Conservation (phyloP, 2,888 invertebrate genomes). For the Napeogenes sylphis region DNA sequence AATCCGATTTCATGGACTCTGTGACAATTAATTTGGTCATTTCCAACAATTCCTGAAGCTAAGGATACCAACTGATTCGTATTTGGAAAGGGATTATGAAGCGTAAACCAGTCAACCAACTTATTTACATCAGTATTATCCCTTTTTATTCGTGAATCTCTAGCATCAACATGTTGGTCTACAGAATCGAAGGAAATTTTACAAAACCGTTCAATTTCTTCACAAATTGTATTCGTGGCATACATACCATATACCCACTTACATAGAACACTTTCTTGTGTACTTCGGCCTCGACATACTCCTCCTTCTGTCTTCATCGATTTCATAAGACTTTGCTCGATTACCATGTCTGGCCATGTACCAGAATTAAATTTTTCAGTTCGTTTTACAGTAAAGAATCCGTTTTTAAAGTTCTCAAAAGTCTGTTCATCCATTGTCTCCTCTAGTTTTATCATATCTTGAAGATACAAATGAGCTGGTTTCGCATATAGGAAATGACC, state of each 20-base stretch:
- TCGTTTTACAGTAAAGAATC: slow-evolving; percentile 40
- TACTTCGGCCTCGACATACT: slow-evolving; percentile 27
- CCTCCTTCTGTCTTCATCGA: slow-evolving; percentile 33
- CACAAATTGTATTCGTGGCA: slow-evolving; percentile 39
- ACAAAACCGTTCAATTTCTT: slow-evolving; percentile 28
- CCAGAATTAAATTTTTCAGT: slow-evolving; percentile 36
- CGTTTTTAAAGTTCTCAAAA: slow-evolving; percentile 35
- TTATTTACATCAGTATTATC: slow-evolving; percentile 29
- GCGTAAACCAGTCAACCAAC: slow-evolving; percentile 30
- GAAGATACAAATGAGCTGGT: slow-evolving; percentile 35
- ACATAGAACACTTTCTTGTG: slow-evolving; percentile 35
- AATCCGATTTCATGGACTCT: slow-evolving; percentile 34
- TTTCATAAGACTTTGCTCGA: slow-evolving; percentile 38
- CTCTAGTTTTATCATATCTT: slow-evolving; percentile 38
- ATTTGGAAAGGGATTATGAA: slow-evolving; percentile 32
- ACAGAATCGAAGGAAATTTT: slow-evolving; percentile 26
- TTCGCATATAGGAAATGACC: slow-evolving; percentile 42
- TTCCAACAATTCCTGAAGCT: slow-evolving; percentile 33
- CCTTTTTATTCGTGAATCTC: slow-evolving; percentile 28
- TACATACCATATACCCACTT: slow-evolving; percentile 35
- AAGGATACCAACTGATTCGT: slow-evolving; percentile 31
- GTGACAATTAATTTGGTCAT: slow-evolving; percentile 37
- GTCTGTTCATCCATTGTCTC: slow-evolving; percentile 35
- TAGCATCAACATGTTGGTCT: slow-evolving; percentile 33
- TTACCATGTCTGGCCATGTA: slow-evolving; percentile 35